phyloP scores from a whole-genome alignment of 2,888 invertebrate genomes.

The Lochmaea capreae region DNA sequence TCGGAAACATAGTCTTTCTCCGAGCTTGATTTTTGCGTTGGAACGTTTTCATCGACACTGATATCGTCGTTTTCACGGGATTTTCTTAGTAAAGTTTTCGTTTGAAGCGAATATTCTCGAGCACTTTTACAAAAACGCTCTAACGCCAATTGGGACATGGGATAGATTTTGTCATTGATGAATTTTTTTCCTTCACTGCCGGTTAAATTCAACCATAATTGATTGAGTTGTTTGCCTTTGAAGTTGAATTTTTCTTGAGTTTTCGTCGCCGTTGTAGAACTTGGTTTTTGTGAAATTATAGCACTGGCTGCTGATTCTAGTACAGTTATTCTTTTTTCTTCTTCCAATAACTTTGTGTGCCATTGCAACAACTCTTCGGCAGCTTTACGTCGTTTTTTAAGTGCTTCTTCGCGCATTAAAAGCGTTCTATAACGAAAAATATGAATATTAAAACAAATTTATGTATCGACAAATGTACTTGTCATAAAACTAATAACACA shows the following conservation, averaged over 20 bases:
- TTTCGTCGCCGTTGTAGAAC: conserved; percentile 16
- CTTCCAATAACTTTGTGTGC: conserved; percentile 68
- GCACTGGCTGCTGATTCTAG: conserved; percentile 65
- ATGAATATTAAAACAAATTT: background rate
- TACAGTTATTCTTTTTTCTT: conserved; percentile 67
- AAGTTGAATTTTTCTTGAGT: conserved; percentile 49
- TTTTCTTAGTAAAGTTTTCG: conserved; percentile 35
- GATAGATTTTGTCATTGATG: conserved; percentile 60
- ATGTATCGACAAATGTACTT: conserved; percentile 47
- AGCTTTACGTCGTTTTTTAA: conserved; percentile 65
- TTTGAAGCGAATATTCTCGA: conserved; percentile 51
- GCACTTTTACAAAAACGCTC: conserved; percentile 65
- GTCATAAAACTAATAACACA: conserved; percentile 48
- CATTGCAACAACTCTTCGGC: conserved; percentile 68
- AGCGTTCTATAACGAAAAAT: conserved; percentile 58
- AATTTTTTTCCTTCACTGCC: conserved; percentile 63
- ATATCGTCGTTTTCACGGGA: conserved; percentile 33
- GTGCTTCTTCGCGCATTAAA: conserved; percentile 66
- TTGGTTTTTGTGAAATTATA: conserved; percentile 56
- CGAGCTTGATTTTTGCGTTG: conserved; percentile 28
- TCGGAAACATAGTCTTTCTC: conserved; percentile 50
- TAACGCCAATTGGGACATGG: conserved; percentile 63
- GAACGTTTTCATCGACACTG: conserved; percentile 38
- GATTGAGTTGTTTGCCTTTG: conserved; percentile 64
- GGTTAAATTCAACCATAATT: conserved; percentile 66